phyloP scores from a whole-genome alignment of 2,113 vertebrate genomes.

The Thryonomys swinderianus region DNA sequence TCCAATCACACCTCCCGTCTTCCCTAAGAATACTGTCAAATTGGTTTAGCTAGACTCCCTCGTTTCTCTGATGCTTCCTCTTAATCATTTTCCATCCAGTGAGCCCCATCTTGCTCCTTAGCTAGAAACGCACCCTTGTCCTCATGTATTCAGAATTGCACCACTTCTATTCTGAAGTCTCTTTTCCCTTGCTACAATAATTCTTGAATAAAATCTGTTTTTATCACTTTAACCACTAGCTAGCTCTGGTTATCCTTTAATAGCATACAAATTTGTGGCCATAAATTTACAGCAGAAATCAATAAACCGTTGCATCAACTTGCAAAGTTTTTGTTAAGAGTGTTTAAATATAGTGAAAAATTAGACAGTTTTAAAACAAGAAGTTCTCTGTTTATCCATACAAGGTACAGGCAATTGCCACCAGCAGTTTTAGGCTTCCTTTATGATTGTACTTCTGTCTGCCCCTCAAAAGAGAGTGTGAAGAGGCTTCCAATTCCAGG shows the following conservation, averaged over 20 bases:
- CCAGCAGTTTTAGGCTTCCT: slow-evolving; percentile 55
- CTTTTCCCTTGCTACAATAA: not conserved
- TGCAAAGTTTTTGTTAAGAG: slow-evolving; percentile 47
- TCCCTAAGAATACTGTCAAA: slow-evolving; percentile 26
- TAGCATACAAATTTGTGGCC: not conserved
- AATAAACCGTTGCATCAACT: slow-evolving; percentile 54
- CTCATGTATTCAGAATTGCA: not conserved
- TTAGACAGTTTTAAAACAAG: slow-evolving; percentile 62
- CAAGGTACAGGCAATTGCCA: slow-evolving; percentile 53
- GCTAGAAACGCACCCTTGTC: not conserved
- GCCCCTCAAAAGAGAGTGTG: slow-evolving; percentile 61
- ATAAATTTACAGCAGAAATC: slow-evolving; percentile 51
- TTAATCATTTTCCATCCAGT: not conserved
- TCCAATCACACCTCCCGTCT: not conserved
- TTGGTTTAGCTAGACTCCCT: not conserved
- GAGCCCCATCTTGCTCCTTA: not conserved
- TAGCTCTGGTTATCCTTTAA: slow-evolving; percentile 42
- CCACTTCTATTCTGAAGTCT: not conserved
- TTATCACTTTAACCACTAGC: not conserved
- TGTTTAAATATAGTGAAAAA: slow-evolving; percentile 59
- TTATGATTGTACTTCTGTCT: slow-evolving; percentile 69
- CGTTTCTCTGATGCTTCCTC: not conserved
- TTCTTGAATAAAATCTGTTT: slow-evolving; percentile 28
- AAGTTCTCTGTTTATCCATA: slow-evolving; percentile 68
- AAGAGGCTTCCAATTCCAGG: slow-evolving; percentile 71